These are phyloP conservation scores for Drosophila sp. DNA, from an alignment of 1,140 invertebrate species.

Conservation along the genomic window DNA sequence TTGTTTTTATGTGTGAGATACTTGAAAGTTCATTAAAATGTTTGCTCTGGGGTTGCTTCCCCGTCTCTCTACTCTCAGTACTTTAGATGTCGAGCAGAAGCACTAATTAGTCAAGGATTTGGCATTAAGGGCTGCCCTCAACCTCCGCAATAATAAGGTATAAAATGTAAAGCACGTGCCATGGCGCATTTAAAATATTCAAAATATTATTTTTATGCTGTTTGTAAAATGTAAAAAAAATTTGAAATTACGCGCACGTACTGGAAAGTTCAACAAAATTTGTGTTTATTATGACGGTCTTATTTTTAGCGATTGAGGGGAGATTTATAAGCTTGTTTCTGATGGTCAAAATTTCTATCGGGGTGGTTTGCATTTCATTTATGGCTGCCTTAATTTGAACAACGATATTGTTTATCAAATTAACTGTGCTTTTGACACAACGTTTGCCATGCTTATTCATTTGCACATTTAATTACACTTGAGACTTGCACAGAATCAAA, in stretches of 20 bases:
- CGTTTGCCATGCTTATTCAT: slow-evolving; percentile 39
- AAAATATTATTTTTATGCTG: slow-evolving; percentile 37
- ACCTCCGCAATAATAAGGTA: slow-evolving; percentile 3
- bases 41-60: slow-evolving; percentile 29
- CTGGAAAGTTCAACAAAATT: slow-evolving; percentile 39
- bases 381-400: slow-evolving; percentile 1
- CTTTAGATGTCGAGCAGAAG: slow-evolving; percentile 6
- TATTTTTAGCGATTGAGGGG: background rate
- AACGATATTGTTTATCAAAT: slow-evolving; percentile 54
- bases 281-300: slow-evolving; percentile 19
- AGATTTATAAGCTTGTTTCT: slow-evolving; percentile 22
- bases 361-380: slow-evolving; percentile 6
- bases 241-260: slow-evolving; percentile 64
- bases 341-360: background rate
- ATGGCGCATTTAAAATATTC: slow-evolving; percentile 54
- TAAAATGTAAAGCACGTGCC: slow-evolving; percentile 52
- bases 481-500: slow-evolving; percentile 71
- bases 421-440: slow-evolving; percentile 45
- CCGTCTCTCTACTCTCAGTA: background rate
- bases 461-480: slow-evolving; percentile 72
- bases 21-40: slow-evolving; percentile 30
- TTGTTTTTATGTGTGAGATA: slow-evolving; percentile 41
- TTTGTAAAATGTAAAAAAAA: slow-evolving; percentile 17
- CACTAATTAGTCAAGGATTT: slow-evolving; percentile 75
- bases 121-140: slow-evolving; percentile 37